These are phyloP conservation scores for Chloroclystis v-ata DNA, from an alignment of 2,888 invertebrate genomes.

Conservation along the genomic window DNA sequence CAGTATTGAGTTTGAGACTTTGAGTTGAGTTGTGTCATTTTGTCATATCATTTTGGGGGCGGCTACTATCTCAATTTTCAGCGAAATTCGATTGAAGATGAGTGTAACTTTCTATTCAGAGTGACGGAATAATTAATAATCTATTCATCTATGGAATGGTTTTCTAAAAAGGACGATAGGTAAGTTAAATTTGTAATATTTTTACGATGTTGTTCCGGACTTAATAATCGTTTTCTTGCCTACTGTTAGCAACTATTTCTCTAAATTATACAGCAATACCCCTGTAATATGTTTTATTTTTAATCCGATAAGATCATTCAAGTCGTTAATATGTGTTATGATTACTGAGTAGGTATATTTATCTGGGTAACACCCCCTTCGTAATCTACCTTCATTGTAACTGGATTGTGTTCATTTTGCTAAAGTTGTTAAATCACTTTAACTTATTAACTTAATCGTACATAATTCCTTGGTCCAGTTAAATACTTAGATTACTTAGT, in stretches of 20 bases:
- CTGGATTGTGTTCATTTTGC: not conserved
- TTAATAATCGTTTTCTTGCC: no score
- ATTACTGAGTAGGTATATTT: no score
- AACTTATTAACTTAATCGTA: no score
- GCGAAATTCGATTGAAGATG: not conserved
- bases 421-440: not conserved
- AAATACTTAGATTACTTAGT: no score
- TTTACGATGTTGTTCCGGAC: no score
- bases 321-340: no score
- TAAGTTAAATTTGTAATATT: not conserved
- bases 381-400: not conserved
- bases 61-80: not conserved
- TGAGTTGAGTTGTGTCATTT: not conserved
- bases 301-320: no score
- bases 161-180: not conserved
- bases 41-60: conserved; percentile 4
- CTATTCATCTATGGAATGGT: not conserved
- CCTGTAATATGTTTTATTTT: no score
- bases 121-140: not conserved
- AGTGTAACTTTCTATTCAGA: not conserved
- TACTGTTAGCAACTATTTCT: no score
- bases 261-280: no score
- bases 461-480: no score
- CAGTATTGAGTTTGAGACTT: no score
- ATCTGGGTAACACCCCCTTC: not conserved